These are phyloP conservation scores for Trematomus bernacchii DNA, from an alignment of 2,797 vertebrate species.

Conservation along the genomic window DNA sequence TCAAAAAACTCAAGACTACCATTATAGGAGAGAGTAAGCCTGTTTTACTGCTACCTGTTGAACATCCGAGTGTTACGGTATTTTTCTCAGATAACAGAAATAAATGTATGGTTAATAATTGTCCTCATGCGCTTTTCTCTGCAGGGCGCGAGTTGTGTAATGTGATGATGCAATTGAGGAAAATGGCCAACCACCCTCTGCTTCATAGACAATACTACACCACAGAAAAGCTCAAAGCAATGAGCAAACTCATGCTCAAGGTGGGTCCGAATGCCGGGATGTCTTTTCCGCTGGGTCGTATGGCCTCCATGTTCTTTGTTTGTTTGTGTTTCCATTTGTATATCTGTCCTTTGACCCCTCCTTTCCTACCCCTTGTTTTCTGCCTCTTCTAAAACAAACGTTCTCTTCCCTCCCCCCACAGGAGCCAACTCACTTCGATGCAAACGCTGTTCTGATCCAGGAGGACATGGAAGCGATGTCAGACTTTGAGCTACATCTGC, in stretches of 20 bases:
- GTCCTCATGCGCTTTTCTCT: not conserved
- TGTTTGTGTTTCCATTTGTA: not conserved
- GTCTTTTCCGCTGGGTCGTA: not conserved
- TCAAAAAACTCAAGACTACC: slow-evolving; percentile 88
- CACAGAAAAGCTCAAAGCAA: slow-evolving; percentile 90
- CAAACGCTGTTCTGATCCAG: slow-evolving; percentile 92
- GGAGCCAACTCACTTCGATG: slow-evolving; percentile 95
- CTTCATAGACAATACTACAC: slow-evolving; percentile 96
- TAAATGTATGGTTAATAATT: not conserved
- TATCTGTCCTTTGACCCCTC: not conserved
- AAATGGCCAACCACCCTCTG: slow-evolving; percentile 98
- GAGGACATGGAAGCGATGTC: slow-evolving; percentile 99
- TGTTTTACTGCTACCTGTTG: not conserved
- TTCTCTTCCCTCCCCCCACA: slow-evolving; percentile 57
- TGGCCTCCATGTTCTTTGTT: not conserved
- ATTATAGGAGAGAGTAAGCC: slow-evolving; percentile 86
- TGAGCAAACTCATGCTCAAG: slow-evolving; percentile 97
- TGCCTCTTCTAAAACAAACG: not conserved
- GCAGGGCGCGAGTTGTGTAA: slow-evolving; percentile 92
- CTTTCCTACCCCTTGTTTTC: not conserved
- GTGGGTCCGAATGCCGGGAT: slow-evolving; percentile 68
- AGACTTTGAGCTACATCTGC: slow-evolving; percentile 95
- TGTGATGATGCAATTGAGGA: slow-evolving; percentile 97
- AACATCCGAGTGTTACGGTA: accelerated
- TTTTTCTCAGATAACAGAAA: not conserved